Conservation (phyloP, 2,113 vertebrate species). For the Odobenus rosmarus region DNA sequence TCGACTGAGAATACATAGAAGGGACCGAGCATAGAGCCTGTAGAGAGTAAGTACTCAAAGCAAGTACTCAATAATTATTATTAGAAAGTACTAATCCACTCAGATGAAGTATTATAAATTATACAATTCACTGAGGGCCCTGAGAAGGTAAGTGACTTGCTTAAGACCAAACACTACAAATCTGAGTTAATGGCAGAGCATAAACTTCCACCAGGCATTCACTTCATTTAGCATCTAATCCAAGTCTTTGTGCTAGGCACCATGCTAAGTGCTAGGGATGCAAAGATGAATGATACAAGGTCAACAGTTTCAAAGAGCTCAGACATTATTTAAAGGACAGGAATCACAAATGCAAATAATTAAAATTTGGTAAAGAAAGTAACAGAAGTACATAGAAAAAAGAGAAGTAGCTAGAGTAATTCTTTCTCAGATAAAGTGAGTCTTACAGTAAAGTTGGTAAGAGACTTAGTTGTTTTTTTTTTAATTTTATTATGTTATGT, state of each 20-base stretch:
- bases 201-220: background rate
- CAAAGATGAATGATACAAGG: background rate
- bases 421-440: conserved; percentile 31
- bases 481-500: too few species aligned
- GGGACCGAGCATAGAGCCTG: background rate
- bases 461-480: background rate
- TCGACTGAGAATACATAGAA: background rate
- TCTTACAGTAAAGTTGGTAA: background rate
- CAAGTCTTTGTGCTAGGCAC: background rate
- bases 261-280: background rate
- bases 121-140: background rate
- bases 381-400: background rate
- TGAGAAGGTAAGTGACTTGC: background rate
- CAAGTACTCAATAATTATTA: background rate
- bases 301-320: background rate
- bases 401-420: background rate
- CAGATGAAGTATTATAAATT: conserved; percentile 1
- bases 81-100: background rate
- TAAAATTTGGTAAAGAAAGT: conserved; percentile 3
- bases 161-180: background rate
- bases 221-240: background rate
- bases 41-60: background rate
- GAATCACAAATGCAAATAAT: background rate
- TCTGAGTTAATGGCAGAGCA: background rate
- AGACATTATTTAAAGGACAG: background rate